Evolutionary conservation across 1,140 invertebrate species (phyloP).

Genomic region (Aphelinus atriplicis): DNA sequence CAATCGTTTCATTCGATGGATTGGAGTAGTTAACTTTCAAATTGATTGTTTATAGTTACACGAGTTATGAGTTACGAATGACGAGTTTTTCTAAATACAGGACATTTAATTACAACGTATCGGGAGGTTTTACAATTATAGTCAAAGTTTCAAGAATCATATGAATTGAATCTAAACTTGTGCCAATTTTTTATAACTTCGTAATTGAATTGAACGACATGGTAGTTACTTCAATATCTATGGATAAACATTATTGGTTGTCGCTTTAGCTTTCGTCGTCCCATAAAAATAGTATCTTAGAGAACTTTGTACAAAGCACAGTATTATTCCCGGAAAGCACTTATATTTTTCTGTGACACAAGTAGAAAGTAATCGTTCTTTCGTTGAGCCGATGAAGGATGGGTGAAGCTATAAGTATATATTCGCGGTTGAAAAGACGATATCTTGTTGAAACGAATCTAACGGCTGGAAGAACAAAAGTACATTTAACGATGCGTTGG

Average conservation of each 20-base stretch:
- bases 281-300: background rate
- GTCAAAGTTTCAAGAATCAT: too few relatives aligned
- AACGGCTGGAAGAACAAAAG: conserved; percentile 4
- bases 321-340: conserved; percentile 11
- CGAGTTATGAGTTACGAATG: too few relatives aligned
- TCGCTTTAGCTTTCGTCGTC: conserved; percentile 1
- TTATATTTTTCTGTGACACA: conserved; percentile 23
- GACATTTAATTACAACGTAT: too few relatives aligned
- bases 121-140: too few relatives aligned
- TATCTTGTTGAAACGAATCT: background rate
- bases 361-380: conserved; percentile 19
- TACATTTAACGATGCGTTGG: background rate
- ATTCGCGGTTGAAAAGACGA: background rate
- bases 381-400: conserved; percentile 10
- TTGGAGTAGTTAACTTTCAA: too few relatives aligned
- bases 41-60: too few relatives aligned
- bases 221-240: background rate
- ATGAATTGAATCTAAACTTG: background rate
- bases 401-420: background rate
- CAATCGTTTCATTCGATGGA: too few relatives aligned
- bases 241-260: background rate
- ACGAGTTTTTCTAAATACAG: too few relatives aligned
- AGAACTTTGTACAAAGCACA: conserved; percentile 19
- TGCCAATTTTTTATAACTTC: conserved; percentile 26
- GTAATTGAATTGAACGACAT: background rate